A percentile compares a stretch with the other conserved stretches of the same genome.
Evolutionary conservation across 2,888 invertebrate species (phyloP).

Genomic region (Uloborus plumipes): DNA sequence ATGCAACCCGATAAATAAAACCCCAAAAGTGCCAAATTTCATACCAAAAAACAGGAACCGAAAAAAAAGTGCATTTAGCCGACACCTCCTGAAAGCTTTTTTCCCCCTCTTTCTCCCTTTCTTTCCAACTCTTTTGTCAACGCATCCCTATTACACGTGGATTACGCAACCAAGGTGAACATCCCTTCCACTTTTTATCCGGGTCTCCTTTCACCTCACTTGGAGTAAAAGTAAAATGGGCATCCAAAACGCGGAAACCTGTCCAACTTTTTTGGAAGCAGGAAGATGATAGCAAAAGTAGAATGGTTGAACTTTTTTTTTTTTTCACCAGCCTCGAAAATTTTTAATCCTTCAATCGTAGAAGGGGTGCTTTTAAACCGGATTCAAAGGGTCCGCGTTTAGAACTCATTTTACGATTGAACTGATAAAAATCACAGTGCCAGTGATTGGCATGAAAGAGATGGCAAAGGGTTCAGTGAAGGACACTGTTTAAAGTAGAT

Average conservation of each 20-base stretch:
- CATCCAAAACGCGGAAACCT: constrained; percentile 11
- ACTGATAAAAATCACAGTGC: constrained; percentile 8
- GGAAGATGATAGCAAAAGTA: neutral
- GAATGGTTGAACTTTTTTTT: neutral
- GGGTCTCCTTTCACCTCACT: constrained; percentile 2
- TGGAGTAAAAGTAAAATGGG: constrained; percentile 22
- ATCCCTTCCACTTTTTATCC: constrained; percentile 2
- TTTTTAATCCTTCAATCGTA: constrained; percentile 45
- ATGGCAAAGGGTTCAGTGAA: neutral
- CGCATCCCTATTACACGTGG: constrained; percentile 20
- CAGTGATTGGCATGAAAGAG: neutral
- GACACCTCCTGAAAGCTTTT: constrained; percentile 17
- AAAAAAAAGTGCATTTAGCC: neutral
- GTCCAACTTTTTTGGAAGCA: neutral
- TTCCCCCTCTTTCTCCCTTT: constrained; percentile 2
- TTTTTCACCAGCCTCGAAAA: constrained; percentile 8
- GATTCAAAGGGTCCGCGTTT: constrained; percentile 49
- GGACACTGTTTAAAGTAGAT: neutral
- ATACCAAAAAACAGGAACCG: neutral
- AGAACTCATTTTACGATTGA: constrained; percentile 28
- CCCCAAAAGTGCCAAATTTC: neutral
- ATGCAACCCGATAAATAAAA: too few species aligned
- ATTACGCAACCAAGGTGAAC: constrained; percentile 57
- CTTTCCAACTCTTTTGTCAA: constrained; percentile 23
- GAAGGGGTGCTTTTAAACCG: constrained; percentile 20